Evolutionary conservation across 2,888 invertebrate species (phyloP).

Genomic region (Lamellibrachia satsuma): DNA sequence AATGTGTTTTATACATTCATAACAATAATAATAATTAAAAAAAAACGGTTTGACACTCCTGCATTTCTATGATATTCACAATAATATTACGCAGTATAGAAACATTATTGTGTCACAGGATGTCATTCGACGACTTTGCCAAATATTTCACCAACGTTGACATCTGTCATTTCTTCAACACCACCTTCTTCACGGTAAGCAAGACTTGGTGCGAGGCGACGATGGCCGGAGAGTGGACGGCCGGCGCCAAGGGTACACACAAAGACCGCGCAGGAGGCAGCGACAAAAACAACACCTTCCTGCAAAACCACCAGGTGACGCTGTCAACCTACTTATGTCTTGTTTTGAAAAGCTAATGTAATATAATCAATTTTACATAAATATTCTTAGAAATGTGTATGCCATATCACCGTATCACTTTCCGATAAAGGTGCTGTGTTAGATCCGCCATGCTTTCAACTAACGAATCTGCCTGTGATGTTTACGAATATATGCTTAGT

Average conservation of each 20-base stretch:
- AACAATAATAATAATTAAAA: no score
- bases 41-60: no score
- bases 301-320: constrained; percentile 56
- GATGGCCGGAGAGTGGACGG: constrained; percentile 68
- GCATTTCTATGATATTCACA: no score
- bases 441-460: no score
- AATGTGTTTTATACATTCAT: no score
- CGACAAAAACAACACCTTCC: constrained; percentile 67
- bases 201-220: constrained; percentile 68
- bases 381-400: no score
- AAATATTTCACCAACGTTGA: constrained; percentile 70
- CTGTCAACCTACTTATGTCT: background rate
- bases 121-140: constrained; percentile 72
- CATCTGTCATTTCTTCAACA: constrained; percentile 71
- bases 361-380: background rate
- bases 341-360: background rate
- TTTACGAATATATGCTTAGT: no score
- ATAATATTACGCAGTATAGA: background rate
- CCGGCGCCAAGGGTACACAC: constrained; percentile 41
- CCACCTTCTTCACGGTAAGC: constrained; percentile 68
- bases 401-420: no score
- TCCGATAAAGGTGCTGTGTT: no score
- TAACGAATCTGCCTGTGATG: no score
- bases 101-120: constrained; percentile 64
- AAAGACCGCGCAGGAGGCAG: constrained; percentile 70